phyloP scores from a whole-genome alignment of 2,888 invertebrate species.

The Dryadula phaetusa region DNA sequence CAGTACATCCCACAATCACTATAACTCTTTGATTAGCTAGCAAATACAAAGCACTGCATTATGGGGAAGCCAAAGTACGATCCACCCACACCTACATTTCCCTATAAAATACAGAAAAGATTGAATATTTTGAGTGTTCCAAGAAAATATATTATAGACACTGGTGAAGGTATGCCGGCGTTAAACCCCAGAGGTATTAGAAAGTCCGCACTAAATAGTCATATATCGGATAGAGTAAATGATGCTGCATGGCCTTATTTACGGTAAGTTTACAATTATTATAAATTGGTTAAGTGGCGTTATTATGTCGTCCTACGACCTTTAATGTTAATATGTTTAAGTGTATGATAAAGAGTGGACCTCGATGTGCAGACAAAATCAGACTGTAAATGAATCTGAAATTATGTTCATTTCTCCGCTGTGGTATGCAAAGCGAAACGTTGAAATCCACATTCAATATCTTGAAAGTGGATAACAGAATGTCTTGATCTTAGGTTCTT shows the following conservation, averaged over 20 bases:
- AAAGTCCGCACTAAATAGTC: conserved; percentile 61
- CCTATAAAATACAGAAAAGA: conserved; percentile 63
- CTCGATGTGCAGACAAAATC: no score
- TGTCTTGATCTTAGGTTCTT: no score
- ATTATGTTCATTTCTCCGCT: no score
- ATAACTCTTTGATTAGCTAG: conserved; percentile 59
- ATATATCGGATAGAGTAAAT: conserved; percentile 59
- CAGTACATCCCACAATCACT: conserved; percentile 38
- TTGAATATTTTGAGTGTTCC: conserved; percentile 66
- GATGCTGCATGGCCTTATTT: conserved; percentile 72
- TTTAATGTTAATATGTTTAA: no score
- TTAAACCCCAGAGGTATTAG: conserved; percentile 60
- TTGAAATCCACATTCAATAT: no score
- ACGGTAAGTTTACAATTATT: conserved; percentile 57
- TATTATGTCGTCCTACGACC: no score
- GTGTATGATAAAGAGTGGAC: no score
- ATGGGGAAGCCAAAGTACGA: conserved; percentile 67
- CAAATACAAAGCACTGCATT: conserved; percentile 35
- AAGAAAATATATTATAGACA: conserved; percentile 55
- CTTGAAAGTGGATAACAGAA: no score
- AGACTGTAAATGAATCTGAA: no score
- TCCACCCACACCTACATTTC: conserved; percentile 60
- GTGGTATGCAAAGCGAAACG: no score
- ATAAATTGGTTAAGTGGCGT: neutral
- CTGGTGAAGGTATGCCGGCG: conserved; percentile 63